Evolutionary conservation across 1,140 invertebrate species (phyloP).

Genomic region (Parapsyche elsis): DNA sequence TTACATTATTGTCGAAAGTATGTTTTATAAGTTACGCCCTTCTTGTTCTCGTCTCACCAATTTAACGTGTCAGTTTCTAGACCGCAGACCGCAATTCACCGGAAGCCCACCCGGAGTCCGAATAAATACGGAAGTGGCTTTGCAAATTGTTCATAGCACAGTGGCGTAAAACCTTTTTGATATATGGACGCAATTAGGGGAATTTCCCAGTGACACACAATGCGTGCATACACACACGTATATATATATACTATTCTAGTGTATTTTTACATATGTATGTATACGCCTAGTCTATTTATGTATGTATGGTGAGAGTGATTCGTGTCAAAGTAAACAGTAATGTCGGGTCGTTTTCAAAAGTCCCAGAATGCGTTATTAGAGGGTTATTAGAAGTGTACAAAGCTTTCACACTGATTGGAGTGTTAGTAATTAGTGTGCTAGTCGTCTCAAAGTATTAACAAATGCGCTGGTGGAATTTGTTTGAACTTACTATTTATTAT

Average conservation of each 20-base stretch:
- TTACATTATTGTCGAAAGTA: too few species aligned
- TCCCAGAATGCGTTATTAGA: too few species aligned
- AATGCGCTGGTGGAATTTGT: too few species aligned
- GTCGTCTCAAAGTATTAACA: not conserved
- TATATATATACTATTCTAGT: not conserved
- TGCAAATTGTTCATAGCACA: conserved; percentile 21
- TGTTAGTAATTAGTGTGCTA: not conserved
- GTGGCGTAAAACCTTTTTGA: conserved; percentile 21
- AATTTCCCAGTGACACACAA: conserved; percentile 17
- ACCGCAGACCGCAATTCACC: not conserved
- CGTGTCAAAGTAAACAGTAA: conserved; percentile 15
- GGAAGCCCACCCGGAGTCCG: not conserved
- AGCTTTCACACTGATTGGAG: not conserved
- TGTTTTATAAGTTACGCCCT: too few species aligned
- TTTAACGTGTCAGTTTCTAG: too few species aligned
- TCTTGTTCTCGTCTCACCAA: too few species aligned
- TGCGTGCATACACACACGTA: not conserved
- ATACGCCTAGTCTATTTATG: not conserved
- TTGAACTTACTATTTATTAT: too few species aligned
- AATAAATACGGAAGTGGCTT: conserved; percentile 8
- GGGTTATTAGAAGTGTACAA: not conserved
- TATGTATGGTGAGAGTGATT: conserved; percentile 5
- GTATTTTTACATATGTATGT: not conserved
- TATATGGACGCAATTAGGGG: conserved; percentile 21
- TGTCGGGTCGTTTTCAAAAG: too few species aligned